Evolutionary conservation across 2,113 vertebrate genomes (phyloP).

Genomic region (Hippocampus guttulatus): DNA sequence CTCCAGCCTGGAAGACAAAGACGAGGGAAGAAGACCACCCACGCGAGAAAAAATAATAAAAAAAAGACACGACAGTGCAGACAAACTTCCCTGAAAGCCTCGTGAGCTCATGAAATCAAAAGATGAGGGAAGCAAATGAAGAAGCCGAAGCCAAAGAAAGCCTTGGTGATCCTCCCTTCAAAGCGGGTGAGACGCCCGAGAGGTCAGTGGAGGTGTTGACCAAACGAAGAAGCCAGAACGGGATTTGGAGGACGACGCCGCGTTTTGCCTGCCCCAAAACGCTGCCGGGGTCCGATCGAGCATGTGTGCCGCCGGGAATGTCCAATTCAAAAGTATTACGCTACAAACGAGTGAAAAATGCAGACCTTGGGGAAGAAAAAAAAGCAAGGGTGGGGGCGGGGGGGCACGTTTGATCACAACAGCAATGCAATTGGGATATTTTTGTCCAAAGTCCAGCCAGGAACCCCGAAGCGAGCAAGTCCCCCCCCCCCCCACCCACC

Average conservation of each 20-base stretch:
- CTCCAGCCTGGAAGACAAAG: constrained; percentile 32
- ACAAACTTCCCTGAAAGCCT: constrained; percentile 5
- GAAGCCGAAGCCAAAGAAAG: constrained; percentile 5
- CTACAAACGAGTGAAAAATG: constrained; percentile 25
- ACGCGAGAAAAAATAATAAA: constrained; percentile 25
- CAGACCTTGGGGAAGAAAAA: too few species aligned
- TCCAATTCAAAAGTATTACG: constrained; percentile 60
- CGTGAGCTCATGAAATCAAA: constrained; percentile 4
- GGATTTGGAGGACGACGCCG: constrained; percentile 13
- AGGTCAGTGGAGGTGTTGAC: constrained; percentile 36
- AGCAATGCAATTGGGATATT: too few species aligned
- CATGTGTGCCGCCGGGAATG: neutral
- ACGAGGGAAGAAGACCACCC: constrained; percentile 31
- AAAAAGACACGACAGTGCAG: constrained; percentile 15
- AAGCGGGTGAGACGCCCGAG: constrained; percentile 33
- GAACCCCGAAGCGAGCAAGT: too few species aligned
- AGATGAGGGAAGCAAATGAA: constrained; percentile 20
- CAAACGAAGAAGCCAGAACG: constrained; percentile 13
- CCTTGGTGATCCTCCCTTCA: constrained; percentile 25
- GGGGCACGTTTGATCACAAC: too few species aligned
- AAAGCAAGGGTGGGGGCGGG: too few species aligned
- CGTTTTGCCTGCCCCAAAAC: neutral
- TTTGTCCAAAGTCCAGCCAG: too few species aligned
- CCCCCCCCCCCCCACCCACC: too few species aligned
- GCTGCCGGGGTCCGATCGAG: neutral